Conservation (phyloP, 1,140 invertebrate species). For the Meloidogyne exigua region DNA sequence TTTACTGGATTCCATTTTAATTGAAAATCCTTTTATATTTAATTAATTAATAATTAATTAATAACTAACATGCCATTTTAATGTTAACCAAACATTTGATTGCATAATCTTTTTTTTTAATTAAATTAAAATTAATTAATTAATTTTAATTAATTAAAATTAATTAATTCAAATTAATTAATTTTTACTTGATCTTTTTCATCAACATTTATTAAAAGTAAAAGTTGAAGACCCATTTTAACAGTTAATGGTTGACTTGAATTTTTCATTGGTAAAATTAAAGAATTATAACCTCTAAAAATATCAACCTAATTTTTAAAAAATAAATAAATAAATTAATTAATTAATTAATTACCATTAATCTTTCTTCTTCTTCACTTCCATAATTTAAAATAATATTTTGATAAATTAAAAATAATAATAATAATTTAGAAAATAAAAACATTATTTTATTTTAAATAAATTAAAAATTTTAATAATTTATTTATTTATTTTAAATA, state of each 20-base stretch:
- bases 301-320: slow-evolving; percentile 3
- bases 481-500: not conserved
- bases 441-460: not conserved
- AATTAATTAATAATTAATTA: not conserved
- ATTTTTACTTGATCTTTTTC: slow-evolving; percentile 7
- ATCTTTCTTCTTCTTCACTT: slow-evolving; percentile 88
- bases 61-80: slow-evolving; percentile 11
- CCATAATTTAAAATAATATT: slow-evolving; percentile 30
- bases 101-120: slow-evolving; percentile 52
- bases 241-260: slow-evolving; percentile 83
- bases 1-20: slow-evolving; percentile 89
- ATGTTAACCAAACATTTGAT: slow-evolving; percentile 53
- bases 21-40: slow-evolving; percentile 79
- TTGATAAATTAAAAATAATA: not conserved
- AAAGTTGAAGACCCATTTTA: slow-evolving; percentile 90
- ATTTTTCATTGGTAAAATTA: slow-evolving; percentile 94
- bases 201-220: slow-evolving; percentile 95
- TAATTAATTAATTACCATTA: slow-evolving; percentile 91
- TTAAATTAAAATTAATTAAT: too few species aligned
- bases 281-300: slow-evolving; percentile 85
- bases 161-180: not conserved
- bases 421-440: not conserved
- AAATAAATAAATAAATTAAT: not conserved
- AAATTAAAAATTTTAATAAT: not conserved
- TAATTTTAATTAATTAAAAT: too few species aligned